Conservation (phyloP, 1,140 invertebrate genomes). For the Steinernema khuongi region DNA sequence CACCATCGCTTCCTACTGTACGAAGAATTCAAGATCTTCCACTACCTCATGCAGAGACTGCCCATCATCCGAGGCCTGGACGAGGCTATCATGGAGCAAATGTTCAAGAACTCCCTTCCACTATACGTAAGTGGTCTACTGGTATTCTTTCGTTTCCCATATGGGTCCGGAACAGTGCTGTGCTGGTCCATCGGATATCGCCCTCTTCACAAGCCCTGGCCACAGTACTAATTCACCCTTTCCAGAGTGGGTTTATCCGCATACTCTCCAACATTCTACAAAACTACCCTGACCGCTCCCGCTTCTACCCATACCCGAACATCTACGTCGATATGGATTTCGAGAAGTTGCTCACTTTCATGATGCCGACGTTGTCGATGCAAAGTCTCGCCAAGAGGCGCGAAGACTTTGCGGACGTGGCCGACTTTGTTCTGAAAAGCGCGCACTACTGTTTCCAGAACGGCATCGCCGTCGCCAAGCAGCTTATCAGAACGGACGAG, state of each 20-base stretch:
- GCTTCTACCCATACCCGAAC: not conserved
- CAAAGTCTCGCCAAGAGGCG: too few species aligned
- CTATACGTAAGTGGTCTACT: not conserved
- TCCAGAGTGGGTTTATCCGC: not conserved
- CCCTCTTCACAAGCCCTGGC: too few species aligned
- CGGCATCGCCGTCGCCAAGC: not conserved
- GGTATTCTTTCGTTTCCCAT: not conserved
- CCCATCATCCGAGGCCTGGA: not conserved
- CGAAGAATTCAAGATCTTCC: not conserved
- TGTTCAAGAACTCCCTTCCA: not conserved
- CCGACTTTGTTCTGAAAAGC: too few species aligned
- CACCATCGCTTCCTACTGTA: not conserved
- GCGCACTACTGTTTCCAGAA: too few species aligned
- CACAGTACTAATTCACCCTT: not conserved
- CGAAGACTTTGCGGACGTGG: not conserved
- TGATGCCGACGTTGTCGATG: too few species aligned
- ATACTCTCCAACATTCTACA: not conserved
- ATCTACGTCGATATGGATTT: not conserved
- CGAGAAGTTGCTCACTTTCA: not conserved
- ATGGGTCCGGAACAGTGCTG: too few species aligned
- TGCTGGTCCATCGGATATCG: too few species aligned
- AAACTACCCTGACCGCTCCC: not conserved
- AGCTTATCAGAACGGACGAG: not conserved
- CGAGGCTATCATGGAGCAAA: not conserved
- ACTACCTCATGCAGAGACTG: not conserved